Conservation (phyloP, 2,113 vertebrate genomes). For the Oncorhynchus kisutch region DNA sequence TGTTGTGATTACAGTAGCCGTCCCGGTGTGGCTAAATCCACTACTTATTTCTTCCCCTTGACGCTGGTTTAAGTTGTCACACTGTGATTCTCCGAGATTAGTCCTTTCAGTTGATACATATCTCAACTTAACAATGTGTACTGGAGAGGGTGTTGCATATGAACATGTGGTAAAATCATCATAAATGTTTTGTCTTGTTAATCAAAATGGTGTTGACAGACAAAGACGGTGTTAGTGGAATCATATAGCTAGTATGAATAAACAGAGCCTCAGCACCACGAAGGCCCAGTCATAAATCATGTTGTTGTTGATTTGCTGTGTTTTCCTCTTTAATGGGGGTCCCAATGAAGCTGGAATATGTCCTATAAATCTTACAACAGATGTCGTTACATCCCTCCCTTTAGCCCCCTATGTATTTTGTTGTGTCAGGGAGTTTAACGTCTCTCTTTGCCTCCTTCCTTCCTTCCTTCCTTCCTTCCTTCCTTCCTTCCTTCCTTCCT, state of each 20-base stretch:
- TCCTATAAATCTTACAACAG: not conserved
- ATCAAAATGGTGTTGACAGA: not conserved
- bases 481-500: not conserved
- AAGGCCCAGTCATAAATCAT: not conserved
- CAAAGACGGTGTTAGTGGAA: not conserved
- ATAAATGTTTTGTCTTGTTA: not conserved
- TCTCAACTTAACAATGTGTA: not conserved
- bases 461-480: not conserved
- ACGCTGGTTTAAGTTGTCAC: not conserved
- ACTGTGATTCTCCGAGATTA: not conserved
- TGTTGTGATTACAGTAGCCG: too few relatives aligned
- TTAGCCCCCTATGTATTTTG: not conserved
- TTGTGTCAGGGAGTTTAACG: not conserved
- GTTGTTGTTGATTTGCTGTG: not conserved
- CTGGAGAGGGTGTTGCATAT: too few relatives aligned
- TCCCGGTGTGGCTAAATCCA: too few relatives aligned
- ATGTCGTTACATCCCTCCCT: not conserved
- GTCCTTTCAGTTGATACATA: not conserved
- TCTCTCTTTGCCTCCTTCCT: not conserved
- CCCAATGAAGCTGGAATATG: not conserved
- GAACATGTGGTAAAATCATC: not conserved
- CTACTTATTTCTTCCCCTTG: too few relatives aligned
- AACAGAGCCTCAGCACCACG: not conserved
- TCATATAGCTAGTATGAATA: not conserved
- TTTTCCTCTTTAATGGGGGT: not conserved